Percentiles rank a stretch among this genome's conserved stretches.
Evolutionary conservation across 2,797 vertebrate genomes (phyloP).

Genomic region (Gobionotothen gibberifrons): DNA sequence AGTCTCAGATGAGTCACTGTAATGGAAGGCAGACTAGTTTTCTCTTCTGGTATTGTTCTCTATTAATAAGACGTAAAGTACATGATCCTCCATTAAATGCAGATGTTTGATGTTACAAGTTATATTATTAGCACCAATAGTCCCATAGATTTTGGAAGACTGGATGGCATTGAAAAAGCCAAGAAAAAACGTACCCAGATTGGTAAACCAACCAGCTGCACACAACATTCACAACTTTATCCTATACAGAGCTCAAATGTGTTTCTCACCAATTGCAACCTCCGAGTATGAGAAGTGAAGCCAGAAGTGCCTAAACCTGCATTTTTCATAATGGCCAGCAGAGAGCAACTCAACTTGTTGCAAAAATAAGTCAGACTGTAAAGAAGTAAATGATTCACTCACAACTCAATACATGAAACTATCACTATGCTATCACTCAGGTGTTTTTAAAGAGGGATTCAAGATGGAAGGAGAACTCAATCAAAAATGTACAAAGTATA

Average conservation of each 20-base stretch:
- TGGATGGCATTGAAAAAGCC: neutral
- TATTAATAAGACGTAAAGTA: neutral
- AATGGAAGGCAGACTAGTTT: neutral
- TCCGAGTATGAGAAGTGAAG: too few relatives aligned
- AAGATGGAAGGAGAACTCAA: too few relatives aligned
- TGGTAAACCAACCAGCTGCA: neutral
- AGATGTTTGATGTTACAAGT: conserved; percentile 5
- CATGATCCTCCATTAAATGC: neutral
- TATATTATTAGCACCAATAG: neutral
- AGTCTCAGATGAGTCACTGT: neutral
- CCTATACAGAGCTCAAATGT: neutral
- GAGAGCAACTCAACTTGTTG: too few relatives aligned
- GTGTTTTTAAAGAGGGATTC: too few relatives aligned
- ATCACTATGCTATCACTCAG: too few relatives aligned
- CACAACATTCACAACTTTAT: neutral
- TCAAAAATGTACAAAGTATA: too few relatives aligned
- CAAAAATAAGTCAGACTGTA: too few relatives aligned
- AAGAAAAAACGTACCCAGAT: too few relatives aligned
- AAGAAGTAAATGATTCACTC: too few relatives aligned
- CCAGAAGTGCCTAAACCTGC: too few relatives aligned
- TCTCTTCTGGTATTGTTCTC: neutral
- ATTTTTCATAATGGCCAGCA: too few relatives aligned
- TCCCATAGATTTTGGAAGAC: neutral
- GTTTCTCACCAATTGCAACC: neutral
- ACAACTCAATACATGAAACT: too few relatives aligned